Evolutionary conservation across 2,888 invertebrate genomes (phyloP).

Genomic region (Globia sparganii): DNA sequence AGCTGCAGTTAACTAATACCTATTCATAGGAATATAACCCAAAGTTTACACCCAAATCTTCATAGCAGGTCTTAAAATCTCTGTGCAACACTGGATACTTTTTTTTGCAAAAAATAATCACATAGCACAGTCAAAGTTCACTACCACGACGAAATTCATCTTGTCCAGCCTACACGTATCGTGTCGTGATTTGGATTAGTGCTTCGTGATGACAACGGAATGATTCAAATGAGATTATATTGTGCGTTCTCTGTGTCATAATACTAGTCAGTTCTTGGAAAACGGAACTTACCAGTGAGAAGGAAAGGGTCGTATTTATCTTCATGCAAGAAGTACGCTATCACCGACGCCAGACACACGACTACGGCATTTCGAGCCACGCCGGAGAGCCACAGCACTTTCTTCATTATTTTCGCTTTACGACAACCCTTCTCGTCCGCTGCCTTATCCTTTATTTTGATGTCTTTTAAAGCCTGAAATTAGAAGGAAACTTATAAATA

Average conservation of each 20-base stretch:
- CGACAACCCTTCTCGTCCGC: constrained; percentile 78
- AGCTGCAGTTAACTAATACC: not conserved
- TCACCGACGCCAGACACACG: constrained; percentile 91
- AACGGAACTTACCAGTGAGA: constrained; percentile 89
- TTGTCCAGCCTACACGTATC: no score
- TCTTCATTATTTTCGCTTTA: constrained; percentile 80
- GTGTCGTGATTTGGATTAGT: not conserved
- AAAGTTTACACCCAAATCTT: not conserved
- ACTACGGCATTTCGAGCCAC: constrained; percentile 93
- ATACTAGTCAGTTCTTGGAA: not conserved
- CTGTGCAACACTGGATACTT: not conserved
- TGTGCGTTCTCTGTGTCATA: not conserved
- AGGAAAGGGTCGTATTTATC: constrained; percentile 88
- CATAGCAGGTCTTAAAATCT: not conserved
- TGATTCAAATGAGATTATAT: not conserved
- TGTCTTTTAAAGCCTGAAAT: constrained; percentile 91
- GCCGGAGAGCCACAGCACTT: constrained; percentile 91
- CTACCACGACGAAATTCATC: not conserved
- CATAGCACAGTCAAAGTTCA: not conserved
- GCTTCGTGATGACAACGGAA: not conserved
- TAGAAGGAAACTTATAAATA: not conserved
- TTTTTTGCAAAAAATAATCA: not conserved
- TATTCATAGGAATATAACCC: not conserved
- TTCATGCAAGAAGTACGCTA: constrained; percentile 89
- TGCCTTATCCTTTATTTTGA: constrained; percentile 77